phyloP scores from a whole-genome alignment of 2,888 invertebrate species.

The Cephonodes hylas region DNA sequence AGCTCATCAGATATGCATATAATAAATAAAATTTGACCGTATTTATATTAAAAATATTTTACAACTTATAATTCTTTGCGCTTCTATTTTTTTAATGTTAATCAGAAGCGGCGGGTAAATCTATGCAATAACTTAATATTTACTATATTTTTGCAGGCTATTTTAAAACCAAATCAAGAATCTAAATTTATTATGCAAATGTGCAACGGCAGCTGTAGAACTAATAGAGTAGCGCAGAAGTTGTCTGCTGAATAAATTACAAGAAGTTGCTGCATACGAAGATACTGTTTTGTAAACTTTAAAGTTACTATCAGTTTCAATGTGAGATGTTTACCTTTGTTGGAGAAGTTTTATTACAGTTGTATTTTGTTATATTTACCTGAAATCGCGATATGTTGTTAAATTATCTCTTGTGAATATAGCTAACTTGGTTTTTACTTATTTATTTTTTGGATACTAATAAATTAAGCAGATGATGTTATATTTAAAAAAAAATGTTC shows the following conservation, averaged over 20 bases:
- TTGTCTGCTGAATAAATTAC: constrained; percentile 16
- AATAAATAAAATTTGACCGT: too few relatives aligned
- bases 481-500: too few relatives aligned
- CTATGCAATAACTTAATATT: too few relatives aligned
- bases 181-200: not conserved
- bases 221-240: constrained; percentile 6
- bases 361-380: not conserved
- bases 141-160: not conserved
- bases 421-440: too few relatives aligned
- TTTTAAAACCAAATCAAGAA: not conserved
- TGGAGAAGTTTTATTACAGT: not conserved
- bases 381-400: not conserved
- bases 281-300: not conserved
- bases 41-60: too few relatives aligned
- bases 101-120: too few relatives aligned
- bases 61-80: too few relatives aligned
- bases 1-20: too few relatives aligned
- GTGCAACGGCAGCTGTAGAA: not conserved
- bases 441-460: too few relatives aligned
- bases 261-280: not conserved
- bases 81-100: too few relatives aligned
- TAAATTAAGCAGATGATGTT: too few relatives aligned
- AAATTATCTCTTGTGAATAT: not conserved
- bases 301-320: not conserved
- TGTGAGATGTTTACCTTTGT: not conserved